A percentile compares a stretch with the other conserved stretches of the same genome.
Evolutionary conservation across 2,113 vertebrate genomes (phyloP).

Genomic region (Odontesthes bonariensis): DNA sequence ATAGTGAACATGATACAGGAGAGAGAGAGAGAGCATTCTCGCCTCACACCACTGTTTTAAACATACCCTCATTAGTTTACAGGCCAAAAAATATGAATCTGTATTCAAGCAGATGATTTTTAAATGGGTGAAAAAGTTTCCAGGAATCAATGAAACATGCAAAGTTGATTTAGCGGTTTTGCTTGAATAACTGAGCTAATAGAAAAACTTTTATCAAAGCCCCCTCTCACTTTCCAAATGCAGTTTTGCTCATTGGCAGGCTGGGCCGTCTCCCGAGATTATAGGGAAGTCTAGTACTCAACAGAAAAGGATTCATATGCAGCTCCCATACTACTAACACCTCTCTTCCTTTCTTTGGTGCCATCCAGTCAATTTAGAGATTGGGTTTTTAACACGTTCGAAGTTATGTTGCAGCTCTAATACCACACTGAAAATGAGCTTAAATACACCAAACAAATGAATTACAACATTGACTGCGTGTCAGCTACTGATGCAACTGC

Average conservation of each 20-base stretch:
- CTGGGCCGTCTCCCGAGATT: slow-evolving; percentile 51
- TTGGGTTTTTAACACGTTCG: not conserved
- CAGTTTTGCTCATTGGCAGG: slow-evolving; percentile 51
- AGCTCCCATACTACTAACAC: slow-evolving; percentile 19
- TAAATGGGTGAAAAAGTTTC: slow-evolving; percentile 53
- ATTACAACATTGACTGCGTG: not conserved
- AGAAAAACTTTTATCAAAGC: slow-evolving; percentile 74
- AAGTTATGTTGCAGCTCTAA: slow-evolving; percentile 16
- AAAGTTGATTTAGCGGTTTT: slow-evolving; percentile 62
- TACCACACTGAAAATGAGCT: slow-evolving; percentile 17
- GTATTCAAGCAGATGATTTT: slow-evolving; percentile 53
- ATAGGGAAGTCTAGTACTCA: slow-evolving; percentile 48
- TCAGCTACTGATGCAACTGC: not conserved
- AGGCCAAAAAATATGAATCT: slow-evolving; percentile 36
- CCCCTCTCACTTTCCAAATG: slow-evolving; percentile 45
- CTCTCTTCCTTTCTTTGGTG: slow-evolving; percentile 7
- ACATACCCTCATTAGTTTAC: slow-evolving; percentile 14
- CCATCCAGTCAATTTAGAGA: not conserved
- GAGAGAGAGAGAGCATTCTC: not conserved
- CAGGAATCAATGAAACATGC: slow-evolving; percentile 59
- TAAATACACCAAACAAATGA: slow-evolving; percentile 2
- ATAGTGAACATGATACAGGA: not conserved
- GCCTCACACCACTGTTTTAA: not conserved
- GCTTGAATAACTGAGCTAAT: slow-evolving; percentile 73
- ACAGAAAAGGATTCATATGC: slow-evolving; percentile 49